Conservation (phyloP, 2,797 vertebrate species). For the Neomorphus geoffroyi region DNA sequence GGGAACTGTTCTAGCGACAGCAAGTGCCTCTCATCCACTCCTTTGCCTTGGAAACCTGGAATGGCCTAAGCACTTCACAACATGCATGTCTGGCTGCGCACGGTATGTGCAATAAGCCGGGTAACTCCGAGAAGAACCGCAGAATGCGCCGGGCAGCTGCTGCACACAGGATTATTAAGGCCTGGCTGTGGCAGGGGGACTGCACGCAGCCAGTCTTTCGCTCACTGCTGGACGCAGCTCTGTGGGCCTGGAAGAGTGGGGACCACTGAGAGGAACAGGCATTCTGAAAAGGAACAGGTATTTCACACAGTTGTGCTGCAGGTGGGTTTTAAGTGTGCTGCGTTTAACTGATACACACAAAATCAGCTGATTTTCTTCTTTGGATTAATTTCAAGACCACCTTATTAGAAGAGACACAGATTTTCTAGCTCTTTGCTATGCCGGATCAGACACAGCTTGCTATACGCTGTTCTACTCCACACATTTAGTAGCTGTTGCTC, state of each 20-base stretch:
- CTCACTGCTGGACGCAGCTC: background rate
- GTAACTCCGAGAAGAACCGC: background rate
- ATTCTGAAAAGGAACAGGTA: background rate
- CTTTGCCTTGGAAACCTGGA: background rate
- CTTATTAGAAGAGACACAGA: background rate
- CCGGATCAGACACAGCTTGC: background rate
- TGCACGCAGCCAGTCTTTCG: background rate
- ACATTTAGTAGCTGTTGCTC: background rate
- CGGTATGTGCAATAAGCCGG: accelerated
- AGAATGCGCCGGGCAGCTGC: background rate
- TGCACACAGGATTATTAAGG: background rate
- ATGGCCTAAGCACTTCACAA: background rate
- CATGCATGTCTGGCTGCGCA: background rate
- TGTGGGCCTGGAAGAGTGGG: background rate
- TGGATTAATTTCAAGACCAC: background rate
- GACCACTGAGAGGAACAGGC: background rate
- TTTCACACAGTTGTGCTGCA: background rate
- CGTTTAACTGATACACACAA: background rate
- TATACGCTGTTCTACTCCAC: background rate
- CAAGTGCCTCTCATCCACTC: background rate
- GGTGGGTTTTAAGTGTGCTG: background rate
- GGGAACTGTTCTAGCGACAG: background rate
- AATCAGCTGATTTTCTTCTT: background rate
- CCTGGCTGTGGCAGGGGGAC: background rate
- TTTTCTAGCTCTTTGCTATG: background rate